A percentile compares a stretch with the other conserved stretches of the same genome.
These are phyloP conservation scores for Camponotus pennsylvanicus DNA, from an alignment of 1,140 invertebrate genomes.

Conservation along the genomic window DNA sequence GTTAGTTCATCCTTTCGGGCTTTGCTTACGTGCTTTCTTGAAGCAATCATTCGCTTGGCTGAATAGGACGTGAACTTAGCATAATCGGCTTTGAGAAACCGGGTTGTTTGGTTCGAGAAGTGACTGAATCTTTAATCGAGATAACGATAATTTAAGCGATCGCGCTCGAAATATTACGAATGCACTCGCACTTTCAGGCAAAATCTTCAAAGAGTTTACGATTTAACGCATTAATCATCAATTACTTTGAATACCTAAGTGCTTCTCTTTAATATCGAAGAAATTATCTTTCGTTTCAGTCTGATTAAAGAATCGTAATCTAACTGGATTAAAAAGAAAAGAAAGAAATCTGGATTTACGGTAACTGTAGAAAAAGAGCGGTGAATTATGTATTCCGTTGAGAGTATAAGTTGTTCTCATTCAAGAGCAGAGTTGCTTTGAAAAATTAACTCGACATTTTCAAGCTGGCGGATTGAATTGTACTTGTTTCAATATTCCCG, in stretches of 20 bases:
- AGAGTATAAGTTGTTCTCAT: neutral
- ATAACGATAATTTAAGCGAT: constrained; percentile 15
- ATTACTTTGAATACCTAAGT: neutral
- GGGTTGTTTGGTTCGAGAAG: constrained; percentile 12
- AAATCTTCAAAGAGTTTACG: neutral
- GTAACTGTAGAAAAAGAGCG: constrained; percentile 1
- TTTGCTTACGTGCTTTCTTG: neutral
- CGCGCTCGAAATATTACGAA: neutral
- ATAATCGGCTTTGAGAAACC: constrained; percentile 52
- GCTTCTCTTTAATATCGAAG: neutral
- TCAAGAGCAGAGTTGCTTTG: constrained; percentile 4
- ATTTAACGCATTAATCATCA: neutral
- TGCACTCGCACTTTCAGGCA: neutral
- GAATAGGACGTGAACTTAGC: neutral
- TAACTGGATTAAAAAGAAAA: neutral
- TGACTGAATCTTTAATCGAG: constrained; percentile 10
- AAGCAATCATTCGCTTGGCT: constrained; percentile 15
- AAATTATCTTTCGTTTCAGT: neutral
- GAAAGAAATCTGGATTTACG: neutral
- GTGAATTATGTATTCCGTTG: constrained; percentile 29
- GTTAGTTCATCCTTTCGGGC: neutral
- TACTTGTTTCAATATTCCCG: neutral
- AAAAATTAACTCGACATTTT: constrained; percentile 31
- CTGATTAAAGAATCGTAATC: neutral
- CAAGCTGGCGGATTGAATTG: constrained; percentile 23